phyloP scores from a whole-genome alignment of 2,888 invertebrate genomes.

The Ceraclea dissimilis region DNA sequence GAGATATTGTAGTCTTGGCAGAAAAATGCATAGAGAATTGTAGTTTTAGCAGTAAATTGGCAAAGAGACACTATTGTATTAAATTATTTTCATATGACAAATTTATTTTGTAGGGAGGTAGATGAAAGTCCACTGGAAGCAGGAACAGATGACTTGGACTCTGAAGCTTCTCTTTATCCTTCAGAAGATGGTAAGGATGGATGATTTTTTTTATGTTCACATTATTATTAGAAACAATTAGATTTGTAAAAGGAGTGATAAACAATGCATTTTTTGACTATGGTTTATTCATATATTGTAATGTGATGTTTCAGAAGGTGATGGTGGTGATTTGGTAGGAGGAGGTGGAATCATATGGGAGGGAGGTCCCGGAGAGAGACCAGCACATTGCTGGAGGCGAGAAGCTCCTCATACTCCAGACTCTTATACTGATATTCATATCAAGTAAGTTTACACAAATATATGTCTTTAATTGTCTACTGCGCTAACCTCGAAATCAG shows the following conservation, averaged over 20 bases:
- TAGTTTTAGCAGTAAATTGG: too few species aligned
- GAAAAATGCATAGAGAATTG: too few species aligned
- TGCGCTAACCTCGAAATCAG: too few species aligned
- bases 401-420: conserved; percentile 25
- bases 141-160: conserved; percentile 60
- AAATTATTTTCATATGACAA: too few species aligned
- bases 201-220: neutral
- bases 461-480: neutral
- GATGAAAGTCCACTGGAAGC: conserved; percentile 62
- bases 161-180: conserved; percentile 53
- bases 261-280: neutral
- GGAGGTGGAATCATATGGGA: conserved; percentile 19
- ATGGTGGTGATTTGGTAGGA: conserved; percentile 21
- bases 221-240: conserved; percentile 1
- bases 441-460: conserved; percentile 24
- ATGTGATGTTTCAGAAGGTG: conserved; percentile 17
- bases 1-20: too few species aligned
- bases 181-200: conserved; percentile 59
- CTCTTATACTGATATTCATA: conserved; percentile 25
- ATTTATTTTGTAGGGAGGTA: conserved; percentile 48
- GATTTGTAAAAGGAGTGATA: neutral
- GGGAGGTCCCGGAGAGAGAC: conserved; percentile 21
- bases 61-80: too few species aligned
- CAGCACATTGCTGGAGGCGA: conserved; percentile 25
- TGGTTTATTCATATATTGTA: neutral